Percentiles rank a stretch among this genome's conserved stretches.
Evolutionary conservation across 2,797 vertebrate genomes (phyloP).

Genomic region (Anguilla anguilla): DNA sequence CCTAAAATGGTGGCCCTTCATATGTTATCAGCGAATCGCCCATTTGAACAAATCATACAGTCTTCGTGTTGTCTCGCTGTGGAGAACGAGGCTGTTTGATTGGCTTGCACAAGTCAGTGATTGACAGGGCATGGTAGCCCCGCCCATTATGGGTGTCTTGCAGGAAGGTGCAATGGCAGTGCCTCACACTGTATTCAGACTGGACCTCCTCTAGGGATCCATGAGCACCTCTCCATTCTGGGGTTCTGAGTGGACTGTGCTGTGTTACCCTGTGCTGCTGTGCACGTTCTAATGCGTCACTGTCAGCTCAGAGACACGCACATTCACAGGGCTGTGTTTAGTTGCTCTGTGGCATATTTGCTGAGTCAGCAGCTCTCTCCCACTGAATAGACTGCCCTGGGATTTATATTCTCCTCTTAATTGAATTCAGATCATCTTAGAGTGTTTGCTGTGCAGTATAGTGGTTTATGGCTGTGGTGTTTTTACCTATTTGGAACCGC

Average conservation of each 20-base stretch:
- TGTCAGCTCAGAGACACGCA: not conserved
- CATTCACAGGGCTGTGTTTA: not conserved
- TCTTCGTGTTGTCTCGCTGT: not conserved
- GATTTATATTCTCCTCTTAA: not conserved
- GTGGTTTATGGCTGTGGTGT: not conserved
- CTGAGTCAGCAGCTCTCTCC: not conserved
- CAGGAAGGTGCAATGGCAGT: not conserved
- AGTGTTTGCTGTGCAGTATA: not conserved
- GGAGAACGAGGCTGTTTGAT: not conserved
- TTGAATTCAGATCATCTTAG: not conserved
- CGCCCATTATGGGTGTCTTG: not conserved
- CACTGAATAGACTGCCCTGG: not conserved
- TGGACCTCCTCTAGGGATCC: not conserved
- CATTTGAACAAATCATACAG: not conserved
- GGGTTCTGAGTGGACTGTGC: not conserved
- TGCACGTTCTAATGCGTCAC: not conserved
- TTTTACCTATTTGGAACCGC: constrained; percentile 21
- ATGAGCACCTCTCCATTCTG: not conserved
- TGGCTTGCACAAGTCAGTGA: not conserved
- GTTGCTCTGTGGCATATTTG: not conserved
- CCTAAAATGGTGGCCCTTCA: not conserved
- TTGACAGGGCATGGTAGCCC: not conserved
- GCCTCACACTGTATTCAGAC: not conserved
- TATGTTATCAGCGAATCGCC: not conserved
- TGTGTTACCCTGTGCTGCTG: not conserved